Conservation (phyloP, 2,113 vertebrate genomes). For the Takifugu bimaculatus region DNA sequence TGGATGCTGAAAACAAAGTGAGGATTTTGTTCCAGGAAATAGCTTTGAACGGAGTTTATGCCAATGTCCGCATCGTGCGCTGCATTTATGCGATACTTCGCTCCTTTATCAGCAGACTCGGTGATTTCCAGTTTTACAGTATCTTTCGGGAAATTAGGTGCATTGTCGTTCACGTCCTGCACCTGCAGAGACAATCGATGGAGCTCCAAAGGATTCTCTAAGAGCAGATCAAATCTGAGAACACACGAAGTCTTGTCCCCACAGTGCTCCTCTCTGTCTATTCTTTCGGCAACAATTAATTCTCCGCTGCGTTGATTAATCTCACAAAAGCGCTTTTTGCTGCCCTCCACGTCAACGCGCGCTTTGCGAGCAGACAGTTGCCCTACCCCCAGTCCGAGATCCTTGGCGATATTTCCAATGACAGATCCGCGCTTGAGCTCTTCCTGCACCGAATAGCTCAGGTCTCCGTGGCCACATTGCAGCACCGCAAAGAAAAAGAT, state of each 20-base stretch:
- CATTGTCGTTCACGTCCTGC: slow-evolving; percentile 80
- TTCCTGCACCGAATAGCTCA: slow-evolving; percentile 74
- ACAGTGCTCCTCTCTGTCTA: slow-evolving; percentile 79
- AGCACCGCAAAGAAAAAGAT: slow-evolving; percentile 32
- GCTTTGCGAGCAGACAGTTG: slow-evolving; percentile 66
- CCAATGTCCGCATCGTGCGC: slow-evolving; percentile 72
- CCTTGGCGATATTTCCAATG: slow-evolving; percentile 77
- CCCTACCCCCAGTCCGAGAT: slow-evolving; percentile 66
- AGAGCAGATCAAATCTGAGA: slow-evolving; percentile 71
- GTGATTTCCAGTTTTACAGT: slow-evolving; percentile 60
- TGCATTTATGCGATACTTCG: slow-evolving; percentile 62
- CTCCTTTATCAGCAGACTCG: slow-evolving; percentile 66
- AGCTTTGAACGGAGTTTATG: slow-evolving; percentile 56
- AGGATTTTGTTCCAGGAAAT: slow-evolving; percentile 50
- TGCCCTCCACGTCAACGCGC: slow-evolving; percentile 57
- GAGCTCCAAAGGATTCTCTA: slow-evolving; percentile 65
- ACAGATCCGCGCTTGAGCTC: slow-evolving; percentile 75
- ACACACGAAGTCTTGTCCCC: slow-evolving; percentile 61
- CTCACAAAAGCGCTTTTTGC: slow-evolving; percentile 32
- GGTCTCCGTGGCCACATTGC: slow-evolving; percentile 43
- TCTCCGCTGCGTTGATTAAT: slow-evolving; percentile 70
- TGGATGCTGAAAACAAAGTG: slow-evolving; percentile 58
- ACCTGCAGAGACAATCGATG: slow-evolving; percentile 65
- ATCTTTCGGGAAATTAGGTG: slow-evolving; percentile 65
- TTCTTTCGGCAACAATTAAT: slow-evolving; percentile 67